A percentile compares a stretch with the other conserved stretches of the same genome.
These are phyloP conservation scores for Cossypha caffra DNA, from an alignment of 2,797 vertebrate species.

Conservation along the genomic window DNA sequence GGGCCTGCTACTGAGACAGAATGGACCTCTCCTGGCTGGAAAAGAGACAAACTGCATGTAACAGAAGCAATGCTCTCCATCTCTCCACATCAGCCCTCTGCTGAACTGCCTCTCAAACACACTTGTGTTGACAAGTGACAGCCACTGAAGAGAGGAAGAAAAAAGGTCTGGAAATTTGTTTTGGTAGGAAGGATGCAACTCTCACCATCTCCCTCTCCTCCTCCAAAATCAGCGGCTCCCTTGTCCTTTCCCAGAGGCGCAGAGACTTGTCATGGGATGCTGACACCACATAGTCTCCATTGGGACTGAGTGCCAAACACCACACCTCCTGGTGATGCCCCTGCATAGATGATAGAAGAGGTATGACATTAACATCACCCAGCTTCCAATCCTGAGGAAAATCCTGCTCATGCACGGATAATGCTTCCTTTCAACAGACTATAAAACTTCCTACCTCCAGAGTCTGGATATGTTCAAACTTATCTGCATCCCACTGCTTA, in stretches of 20 bases:
- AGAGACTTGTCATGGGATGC: conserved; percentile 95
- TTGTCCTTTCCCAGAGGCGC: conserved; percentile 94
- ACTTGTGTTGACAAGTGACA: background rate
- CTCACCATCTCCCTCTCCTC: conserved; percentile 95
- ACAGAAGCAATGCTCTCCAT: background rate
- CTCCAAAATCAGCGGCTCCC: conserved; percentile 93
- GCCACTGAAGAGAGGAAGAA: background rate
- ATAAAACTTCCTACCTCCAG: conserved; percentile 85
- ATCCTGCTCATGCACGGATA: background rate
- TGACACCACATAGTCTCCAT: conserved; percentile 90
- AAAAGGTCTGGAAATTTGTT: background rate
- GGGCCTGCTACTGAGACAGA: background rate
- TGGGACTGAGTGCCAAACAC: conserved; percentile 94
- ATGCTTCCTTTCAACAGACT: background rate
- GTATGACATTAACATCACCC: background rate
- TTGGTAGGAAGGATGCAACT: background rate
- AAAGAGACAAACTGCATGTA: background rate
- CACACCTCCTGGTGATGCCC: conserved; percentile 95
- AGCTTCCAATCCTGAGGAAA: background rate
- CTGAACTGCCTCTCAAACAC: background rate
- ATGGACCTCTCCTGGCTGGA: fast-evolving
- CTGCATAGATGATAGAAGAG: conserved; percentile 62
- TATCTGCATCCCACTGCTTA: conserved; percentile 99
- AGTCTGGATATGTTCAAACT: conserved; percentile 93
- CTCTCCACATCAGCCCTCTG: background rate